Base-by-base conservation (phyloP, 2,797 vertebrate genomes). In the Pelodytes ibericus region DNA sequence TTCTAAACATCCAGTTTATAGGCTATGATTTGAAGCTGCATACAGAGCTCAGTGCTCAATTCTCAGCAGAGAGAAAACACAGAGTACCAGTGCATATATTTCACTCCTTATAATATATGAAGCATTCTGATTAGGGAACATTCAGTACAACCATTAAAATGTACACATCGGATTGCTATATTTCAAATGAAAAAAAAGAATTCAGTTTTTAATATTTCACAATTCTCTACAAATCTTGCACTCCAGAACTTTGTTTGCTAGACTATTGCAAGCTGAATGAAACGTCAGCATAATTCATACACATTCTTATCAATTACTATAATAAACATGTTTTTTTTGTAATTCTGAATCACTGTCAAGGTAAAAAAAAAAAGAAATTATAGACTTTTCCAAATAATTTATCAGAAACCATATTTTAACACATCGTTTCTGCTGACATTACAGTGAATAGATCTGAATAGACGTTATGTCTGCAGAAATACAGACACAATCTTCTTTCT, bases 81-180 rank as follows among this genome's bases (percentile, higher is more conserved):
- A 20, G 24, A 27, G 18, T 65, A 44, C 27, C 6, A 39, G 22
- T 22, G 22, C 4, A 5, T 47, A 67, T 30, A 20, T 22, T 31
- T 67, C 53, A 30, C 22, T 67, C 27, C 27, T 53, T 29, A 11
- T 13, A 53, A 67, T 20, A 13, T 18, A 31, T 56, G 22, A 10
- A 9, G 49, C 56, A 33, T 24, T 56, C 56, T 33, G 26, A 69
- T 67, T 20, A 69, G 66, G 49, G 30, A 69, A 24, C 18, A 67
- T 69, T 69, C 66, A 30, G 20, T 69, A 24, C 26, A 69, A 20
- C 20, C 25, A 56, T 67, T 56, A 29, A 29, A 56, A 56, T 29
- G 22, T 8, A 25, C 27, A 22, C 66, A 33, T 18, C 16, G 20
- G 10, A 36, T 69, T 69, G 18, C 20, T 22, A 69, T 69, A 56